phyloP scores from a whole-genome alignment of 2,797 vertebrate genomes.

The Sparus aurata region DNA sequence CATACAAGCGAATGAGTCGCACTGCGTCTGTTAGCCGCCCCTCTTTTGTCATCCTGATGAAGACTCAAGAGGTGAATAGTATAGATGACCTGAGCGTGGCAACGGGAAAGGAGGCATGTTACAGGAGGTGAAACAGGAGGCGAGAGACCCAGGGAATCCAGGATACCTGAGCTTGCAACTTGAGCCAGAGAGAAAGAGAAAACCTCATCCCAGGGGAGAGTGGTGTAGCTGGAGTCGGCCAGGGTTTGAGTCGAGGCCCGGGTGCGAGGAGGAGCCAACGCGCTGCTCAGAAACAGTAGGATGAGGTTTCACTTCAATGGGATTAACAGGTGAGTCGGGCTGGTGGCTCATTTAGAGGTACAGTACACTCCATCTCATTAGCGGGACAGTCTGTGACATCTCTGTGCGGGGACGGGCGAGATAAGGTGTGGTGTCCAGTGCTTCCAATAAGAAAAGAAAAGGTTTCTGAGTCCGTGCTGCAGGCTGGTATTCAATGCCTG shows the following conservation, averaged over 20 bases:
- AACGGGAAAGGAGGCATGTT: constrained; percentile 73
- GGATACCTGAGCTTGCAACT: constrained; percentile 79
- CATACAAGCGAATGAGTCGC: constrained; percentile 68
- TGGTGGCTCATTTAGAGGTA: constrained; percentile 63
- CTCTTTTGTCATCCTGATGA: constrained; percentile 76
- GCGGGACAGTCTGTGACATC: constrained; percentile 55
- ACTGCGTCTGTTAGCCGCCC: constrained; percentile 68
- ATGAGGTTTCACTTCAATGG: constrained; percentile 80
- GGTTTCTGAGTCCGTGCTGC: constrained; percentile 49
- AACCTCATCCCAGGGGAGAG: constrained; percentile 83
- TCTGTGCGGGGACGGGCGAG: constrained; percentile 47
- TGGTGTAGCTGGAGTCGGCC: constrained; percentile 52
- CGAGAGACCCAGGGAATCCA: constrained; percentile 74
- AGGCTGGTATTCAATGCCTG: constrained; percentile 67
- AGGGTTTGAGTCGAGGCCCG: constrained; percentile 51
- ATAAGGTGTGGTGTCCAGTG: constrained; percentile 57
- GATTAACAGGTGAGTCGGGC: constrained; percentile 71
- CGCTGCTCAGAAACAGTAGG: constrained; percentile 56
- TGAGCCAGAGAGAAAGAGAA: constrained; percentile 80
- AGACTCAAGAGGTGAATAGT: constrained; percentile 71
- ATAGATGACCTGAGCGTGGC: constrained; percentile 72
- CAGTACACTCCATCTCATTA: constrained; percentile 70
- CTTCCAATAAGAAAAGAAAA: constrained; percentile 49
- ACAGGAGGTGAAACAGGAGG: constrained; percentile 79
- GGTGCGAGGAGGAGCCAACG: constrained; percentile 51